These are phyloP conservation scores for Daboia siamensis DNA, from an alignment of 2,113 vertebrate species.

Conservation along the genomic window DNA sequence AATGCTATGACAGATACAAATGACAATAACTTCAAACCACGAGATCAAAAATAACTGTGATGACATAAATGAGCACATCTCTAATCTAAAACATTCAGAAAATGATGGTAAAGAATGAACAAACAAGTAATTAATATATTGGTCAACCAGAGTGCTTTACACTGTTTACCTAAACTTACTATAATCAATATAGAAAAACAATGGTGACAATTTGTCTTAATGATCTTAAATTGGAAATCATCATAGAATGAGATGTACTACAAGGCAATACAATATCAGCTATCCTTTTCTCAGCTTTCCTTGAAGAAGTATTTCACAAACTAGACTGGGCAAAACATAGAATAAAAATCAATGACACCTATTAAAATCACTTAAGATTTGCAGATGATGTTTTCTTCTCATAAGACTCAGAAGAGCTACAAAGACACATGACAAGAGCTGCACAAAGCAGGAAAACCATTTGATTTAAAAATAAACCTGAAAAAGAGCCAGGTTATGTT, in stretches of 20 bases:
- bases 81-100: no score
- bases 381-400: neutral
- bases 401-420: neutral
- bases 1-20: no score
- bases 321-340: neutral
- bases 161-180: neutral
- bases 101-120: no score
- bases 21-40: no score
- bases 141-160: neutral
- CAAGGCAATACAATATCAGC: neutral
- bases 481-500: neutral
- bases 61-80: no score
- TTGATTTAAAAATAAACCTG: neutral
- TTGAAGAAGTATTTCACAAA: neutral
- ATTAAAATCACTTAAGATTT: neutral
- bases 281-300: neutral
- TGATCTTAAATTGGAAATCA: neutral
- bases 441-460: no score
- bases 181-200: neutral
- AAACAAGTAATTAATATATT: neutral
- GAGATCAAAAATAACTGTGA: no score
- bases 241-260: neutral
- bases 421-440: no score
- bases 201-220: neutral
- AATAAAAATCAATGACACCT: neutral